Base-by-base conservation (phyloP, 1,140 invertebrate species). In the Achatina immaculata region DNA sequence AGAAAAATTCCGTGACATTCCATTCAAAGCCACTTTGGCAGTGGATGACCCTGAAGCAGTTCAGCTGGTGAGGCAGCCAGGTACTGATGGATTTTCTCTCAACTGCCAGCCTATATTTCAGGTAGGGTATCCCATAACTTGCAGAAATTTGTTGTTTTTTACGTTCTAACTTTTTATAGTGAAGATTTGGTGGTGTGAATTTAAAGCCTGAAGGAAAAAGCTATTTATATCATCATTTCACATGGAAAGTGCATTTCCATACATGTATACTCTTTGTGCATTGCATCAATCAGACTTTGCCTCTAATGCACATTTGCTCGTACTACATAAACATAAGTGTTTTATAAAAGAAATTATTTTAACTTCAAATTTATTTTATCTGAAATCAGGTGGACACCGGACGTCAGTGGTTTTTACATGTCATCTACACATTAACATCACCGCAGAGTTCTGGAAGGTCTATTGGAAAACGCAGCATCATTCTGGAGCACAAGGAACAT, bases 351-450 rank as follows among this genome's bases (percentile, higher is more conserved):
- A n/a, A n/a, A n/a, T n/a, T n/a, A n/a, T n/a, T n/a, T n/a, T n/a
- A n/a, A n/a, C n/a, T n/a, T n/a, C n/a, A n/a, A n/a, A n/a, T n/a
- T n/a, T n/a, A n/a, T 71, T 71, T 11, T 71, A 9, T 45, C 38
- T 21, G 40, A 69, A 42, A n/a, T 40, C 68, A 62, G 58, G 58
- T 62, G n/a, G 58, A 62, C 28, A 62, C 58, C 21, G 90, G 88
- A 6, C 84, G 88, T 24, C 90, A 91, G 71, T 92, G 91, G 91
- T 92, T 90, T 75, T 79, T 92, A 0, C 91, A 92, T 73, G 87
- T 87, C 42, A 89, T 92, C 62, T 92, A 91, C 81, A 89, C 88
- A 38, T 83, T 92, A 7, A 84, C 85, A 34, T 89, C 90, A 6
- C 82, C 83, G 31, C 80, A 82, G 19, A 88, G 86, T 40, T 80